Evolutionary conservation across 1,140 invertebrate genomes (phyloP).

Genomic region (Aleiodes sp.): DNA sequence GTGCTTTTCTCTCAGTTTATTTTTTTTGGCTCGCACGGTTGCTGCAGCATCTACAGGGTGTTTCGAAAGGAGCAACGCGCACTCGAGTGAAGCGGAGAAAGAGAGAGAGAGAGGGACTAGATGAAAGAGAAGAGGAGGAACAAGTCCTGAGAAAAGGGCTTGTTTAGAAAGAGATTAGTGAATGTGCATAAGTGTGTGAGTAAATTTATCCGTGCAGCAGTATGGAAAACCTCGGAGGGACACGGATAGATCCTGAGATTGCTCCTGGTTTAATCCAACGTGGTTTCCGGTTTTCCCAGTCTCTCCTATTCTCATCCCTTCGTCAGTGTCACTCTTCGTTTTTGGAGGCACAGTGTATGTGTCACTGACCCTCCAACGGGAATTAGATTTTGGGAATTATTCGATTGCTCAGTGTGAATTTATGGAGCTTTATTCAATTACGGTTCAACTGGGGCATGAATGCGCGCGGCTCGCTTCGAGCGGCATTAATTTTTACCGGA

Average conservation of each 20-base stretch:
- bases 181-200: not conserved
- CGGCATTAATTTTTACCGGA: not conserved
- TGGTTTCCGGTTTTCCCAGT: slow-evolving; percentile 58
- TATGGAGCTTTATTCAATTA: not conserved
- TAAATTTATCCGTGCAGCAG: not conserved
- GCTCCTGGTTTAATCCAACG: slow-evolving; percentile 51
- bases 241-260: slow-evolving; percentile 32
- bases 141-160: not conserved
- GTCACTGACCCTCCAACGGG: slow-evolving; percentile 37
- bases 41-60: slow-evolving; percentile 42
- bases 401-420: slow-evolving; percentile 38
- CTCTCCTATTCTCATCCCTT: slow-evolving; percentile 35
- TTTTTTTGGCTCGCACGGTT: slow-evolving; percentile 20
- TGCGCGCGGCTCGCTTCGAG: no score
- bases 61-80: slow-evolving; percentile 34
- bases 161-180: slow-evolving; percentile 9
- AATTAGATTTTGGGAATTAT: slow-evolving; percentile 37
- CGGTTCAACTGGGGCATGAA: no score
- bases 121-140: slow-evolving; percentile 30
- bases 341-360: slow-evolving; percentile 23
- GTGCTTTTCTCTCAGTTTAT: slow-evolving; percentile 13
- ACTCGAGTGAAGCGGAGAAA: slow-evolving; percentile 6
- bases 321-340: not conserved
- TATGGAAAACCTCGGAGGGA: slow-evolving; percentile 46
- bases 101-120: slow-evolving; percentile 45